Conservation (phyloP, 2,888 invertebrate genomes). For the Junonia oenone region DNA sequence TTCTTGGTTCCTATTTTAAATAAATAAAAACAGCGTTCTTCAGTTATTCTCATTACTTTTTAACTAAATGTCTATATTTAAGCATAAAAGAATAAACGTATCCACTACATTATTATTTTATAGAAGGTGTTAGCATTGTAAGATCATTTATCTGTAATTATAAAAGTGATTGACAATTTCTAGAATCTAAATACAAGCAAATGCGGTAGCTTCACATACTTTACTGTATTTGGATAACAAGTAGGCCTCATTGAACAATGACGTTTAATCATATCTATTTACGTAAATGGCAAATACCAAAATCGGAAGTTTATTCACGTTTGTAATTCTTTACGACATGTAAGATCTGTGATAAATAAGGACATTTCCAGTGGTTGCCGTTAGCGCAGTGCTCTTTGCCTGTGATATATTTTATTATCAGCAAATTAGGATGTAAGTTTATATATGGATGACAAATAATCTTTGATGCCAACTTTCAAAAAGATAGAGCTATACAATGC, state of each 20-base stretch:
- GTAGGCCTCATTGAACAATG: constrained; percentile 34
- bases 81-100: neutral
- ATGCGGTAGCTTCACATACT: constrained; percentile 31
- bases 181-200: constrained; percentile 12
- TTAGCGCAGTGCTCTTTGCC: neutral
- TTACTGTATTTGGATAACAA: constrained; percentile 37
- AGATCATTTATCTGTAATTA: neutral
- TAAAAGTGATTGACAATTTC: neutral
- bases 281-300: constrained; percentile 27
- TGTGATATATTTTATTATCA: neutral
- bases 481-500: too few species aligned
- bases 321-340: constrained; percentile 18
- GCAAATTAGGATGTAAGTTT: neutral
- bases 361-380: constrained; percentile 14
- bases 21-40: too few species aligned
- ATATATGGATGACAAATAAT: neutral
- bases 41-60: too few species aligned
- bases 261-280: constrained; percentile 29
- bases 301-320: constrained; percentile 26
- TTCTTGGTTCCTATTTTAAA: too few species aligned
- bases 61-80: too few species aligned
- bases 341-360: constrained; percentile 27
- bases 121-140: neutral
- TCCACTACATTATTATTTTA: neutral
- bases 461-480: too few species aligned